Base-by-base conservation (phyloP, 2,888 invertebrate genomes). In the Sesia bembeciformis region DNA sequence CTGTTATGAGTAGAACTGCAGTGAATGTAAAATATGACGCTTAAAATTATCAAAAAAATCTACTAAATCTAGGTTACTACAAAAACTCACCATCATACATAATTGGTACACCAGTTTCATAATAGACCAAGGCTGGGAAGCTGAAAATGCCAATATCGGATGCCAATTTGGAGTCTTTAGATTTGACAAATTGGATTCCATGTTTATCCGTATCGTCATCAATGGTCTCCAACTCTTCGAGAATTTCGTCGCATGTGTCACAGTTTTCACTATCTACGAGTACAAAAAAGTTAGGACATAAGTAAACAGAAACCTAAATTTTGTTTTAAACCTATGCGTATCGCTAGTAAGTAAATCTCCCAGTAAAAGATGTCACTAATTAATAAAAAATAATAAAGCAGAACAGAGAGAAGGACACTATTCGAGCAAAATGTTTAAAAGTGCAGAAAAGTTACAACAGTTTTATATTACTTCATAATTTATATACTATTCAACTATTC, bases 171-270 rank as follows among this genome's bases (percentile, higher is more conserved):
- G 95, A 93, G 80, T 97, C 97, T 75, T 95, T 96, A 3, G 97
- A 96, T 76, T 97, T 97, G 43, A 97, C 97, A 81, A 97, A 97
- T 81, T 97, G 96, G 68, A 97, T 97, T 53, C 96, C 97, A 70
- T 96, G 95, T 73, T 96, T 94, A 70, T 97, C 97, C 4, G 97
- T 96, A 68, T 97, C 97, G 74, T 97, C 97, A 72, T 97, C 97
- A 67, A 97, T 97, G 38, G 95, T 96, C 85, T 97, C 97, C 64
- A 97, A 84, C 71, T 97, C 97, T 70, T 96, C 95, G 52, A 97
- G 89, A 65, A 97, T 94, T 62, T 94, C 93, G 43, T 94, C 92
- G 74, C 97, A 97, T n/a, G 93, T 92, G 59, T 94, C 93, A 81
- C 97, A 96, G 70, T 94, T 93, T 70, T 97, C 95, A 72, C 95